These are phyloP conservation scores for western clawed frog (Xenopus tropicalis) DNA, from an alignment of 2,113 vertebrate genomes.

Conservation along the genomic window UCB_Xtro_10.0 CM004448.2:92367501-92368000, in stretches of 20 bases:
- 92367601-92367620: conserved; percentile 26
- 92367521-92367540: conserved; percentile 4
- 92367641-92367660: background rate
- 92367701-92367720: conserved; percentile 18
- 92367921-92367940: no score
- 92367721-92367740: background rate
- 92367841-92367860: background rate
- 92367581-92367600: conserved; percentile 10
- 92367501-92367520: conserved; percentile 16
- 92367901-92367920: background rate
- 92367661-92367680: conserved; percentile 29
- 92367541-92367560: conserved; percentile 17
- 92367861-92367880: no score
- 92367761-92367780: background rate
- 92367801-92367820: background rate
- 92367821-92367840: background rate
- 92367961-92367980: background rate
- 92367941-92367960: background rate
- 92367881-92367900: background rate
- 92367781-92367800: background rate
- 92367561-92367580: conserved; percentile 22
- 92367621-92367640: background rate
- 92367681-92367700: background rate
- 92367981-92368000: no score
- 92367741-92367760: background rate